These are phyloP conservation scores for Orthonevra nobilis DNA, from an alignment of 2,888 invertebrate species.

Conservation along the genomic window DNA sequence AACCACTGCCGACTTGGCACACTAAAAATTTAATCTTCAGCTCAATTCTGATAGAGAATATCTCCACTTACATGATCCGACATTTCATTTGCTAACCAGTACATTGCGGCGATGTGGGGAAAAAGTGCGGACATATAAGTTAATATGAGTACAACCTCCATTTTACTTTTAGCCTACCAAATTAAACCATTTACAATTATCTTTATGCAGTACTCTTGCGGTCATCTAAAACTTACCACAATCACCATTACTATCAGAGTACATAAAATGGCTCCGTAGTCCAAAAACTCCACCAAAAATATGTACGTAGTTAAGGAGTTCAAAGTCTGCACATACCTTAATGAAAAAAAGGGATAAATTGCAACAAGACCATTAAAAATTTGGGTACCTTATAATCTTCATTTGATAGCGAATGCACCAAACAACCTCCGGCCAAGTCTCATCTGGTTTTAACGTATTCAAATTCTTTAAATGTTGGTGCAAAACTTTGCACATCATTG, in stretches of 20 bases:
- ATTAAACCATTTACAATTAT: not conserved
- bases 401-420: slow-evolving; percentile 75
- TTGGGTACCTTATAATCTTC: slow-evolving; percentile 73
- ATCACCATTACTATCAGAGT: slow-evolving; percentile 75
- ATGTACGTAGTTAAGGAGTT: slow-evolving; percentile 24
- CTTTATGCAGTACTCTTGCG: too few species aligned
- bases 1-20: slow-evolving; percentile 73
- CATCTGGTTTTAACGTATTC: slow-evolving; percentile 40
- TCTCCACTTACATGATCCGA: slow-evolving; percentile 75
- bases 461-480: slow-evolving; percentile 73
- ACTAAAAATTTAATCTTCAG: slow-evolving; percentile 59
- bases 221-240: slow-evolving; percentile 70
- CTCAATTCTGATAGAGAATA: not conserved
- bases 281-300: slow-evolving; percentile 53
- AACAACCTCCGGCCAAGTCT: slow-evolving; percentile 70
- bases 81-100: slow-evolving; percentile 78
- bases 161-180: slow-evolving; percentile 73
- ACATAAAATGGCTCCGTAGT: slow-evolving; percentile 75
- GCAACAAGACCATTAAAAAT: too few species aligned
- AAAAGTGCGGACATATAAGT: slow-evolving; percentile 77
- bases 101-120: slow-evolving; percentile 76
- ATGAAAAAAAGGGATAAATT: slow-evolving; percentile 50
- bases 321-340: slow-evolving; percentile 70
- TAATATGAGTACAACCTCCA: slow-evolving; percentile 74
- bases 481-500: slow-evolving; percentile 73